phyloP scores from a whole-genome alignment of 2,113 vertebrate species.

The Numenius arquata region DNA sequence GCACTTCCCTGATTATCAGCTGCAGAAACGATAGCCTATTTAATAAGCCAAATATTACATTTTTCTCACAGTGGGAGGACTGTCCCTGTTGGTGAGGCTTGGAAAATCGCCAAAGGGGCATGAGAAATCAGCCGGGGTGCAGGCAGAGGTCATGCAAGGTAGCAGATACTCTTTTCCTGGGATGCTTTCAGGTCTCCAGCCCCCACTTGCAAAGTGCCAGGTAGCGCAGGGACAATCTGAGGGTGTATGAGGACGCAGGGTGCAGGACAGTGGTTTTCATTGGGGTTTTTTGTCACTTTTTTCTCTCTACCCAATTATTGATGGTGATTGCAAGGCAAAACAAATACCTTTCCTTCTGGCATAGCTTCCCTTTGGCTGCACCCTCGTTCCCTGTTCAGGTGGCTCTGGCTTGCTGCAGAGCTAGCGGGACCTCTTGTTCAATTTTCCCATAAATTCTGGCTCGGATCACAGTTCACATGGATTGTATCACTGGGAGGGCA shows the following conservation, averaged over 20 bases:
- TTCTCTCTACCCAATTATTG: not conserved
- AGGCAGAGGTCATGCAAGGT: not conserved
- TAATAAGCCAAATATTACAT: not conserved
- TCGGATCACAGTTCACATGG: not conserved
- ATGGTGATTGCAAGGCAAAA: not conserved
- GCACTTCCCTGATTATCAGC: not conserved
- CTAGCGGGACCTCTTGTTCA: not conserved
- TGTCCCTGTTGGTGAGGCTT: not conserved
- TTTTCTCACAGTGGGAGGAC: not conserved
- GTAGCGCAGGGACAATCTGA: not conserved
- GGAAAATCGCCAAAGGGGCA: not conserved
- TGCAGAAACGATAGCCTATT: not conserved
- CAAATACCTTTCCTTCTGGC: not conserved
- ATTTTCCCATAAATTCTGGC: not conserved
- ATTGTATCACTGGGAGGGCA: not conserved
- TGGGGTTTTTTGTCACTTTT: not conserved
- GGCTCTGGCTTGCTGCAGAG: not conserved
- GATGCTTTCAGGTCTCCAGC: not conserved
- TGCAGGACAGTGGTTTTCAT: not conserved
- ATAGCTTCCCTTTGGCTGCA: not conserved
- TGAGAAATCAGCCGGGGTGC: not conserved
- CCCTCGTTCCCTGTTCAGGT: rapidly evolving
- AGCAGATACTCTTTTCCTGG: not conserved
- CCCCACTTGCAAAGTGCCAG: not conserved
- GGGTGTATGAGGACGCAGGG: not conserved